These are phyloP conservation scores for Telmatochromis brachygnathus DNA, from an alignment of 2,113 vertebrate species.

Conservation along the genomic window DNA sequence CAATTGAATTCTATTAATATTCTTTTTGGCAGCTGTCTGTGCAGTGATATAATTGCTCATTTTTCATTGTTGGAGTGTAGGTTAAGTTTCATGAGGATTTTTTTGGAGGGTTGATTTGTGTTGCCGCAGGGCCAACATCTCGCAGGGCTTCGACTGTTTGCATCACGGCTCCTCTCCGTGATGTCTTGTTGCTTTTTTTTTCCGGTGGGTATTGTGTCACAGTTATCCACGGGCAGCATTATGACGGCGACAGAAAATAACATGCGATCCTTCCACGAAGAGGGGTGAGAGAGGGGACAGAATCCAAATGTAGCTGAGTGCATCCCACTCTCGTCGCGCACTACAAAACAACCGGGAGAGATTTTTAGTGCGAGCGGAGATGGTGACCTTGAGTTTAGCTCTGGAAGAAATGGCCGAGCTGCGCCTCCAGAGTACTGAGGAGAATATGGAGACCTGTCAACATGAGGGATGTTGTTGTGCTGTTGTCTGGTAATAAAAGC, in stretches of 20 bases:
- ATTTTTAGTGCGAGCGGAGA: not conserved
- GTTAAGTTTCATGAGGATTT: not conserved
- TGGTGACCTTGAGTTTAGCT: conserved; percentile 46
- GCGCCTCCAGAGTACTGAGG: conserved; percentile 23
- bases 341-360: not conserved
- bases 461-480: conserved; percentile 45
- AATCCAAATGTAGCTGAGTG: not conserved
- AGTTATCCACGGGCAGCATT: conserved; percentile 15
- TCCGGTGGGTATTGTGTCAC: conserved; percentile 1
- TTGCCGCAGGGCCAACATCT: not conserved
- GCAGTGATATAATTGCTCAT: not conserved
- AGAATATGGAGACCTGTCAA: conserved; percentile 58
- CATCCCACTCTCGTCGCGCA: not conserved
- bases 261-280: not conserved
- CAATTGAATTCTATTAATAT: conserved; percentile 40
- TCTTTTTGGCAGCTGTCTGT: conserved; percentile 21
- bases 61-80: not conserved
- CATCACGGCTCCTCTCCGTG: not conserved
- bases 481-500: conserved; percentile 54
- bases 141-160: not conserved
- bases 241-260: conserved; percentile 12
- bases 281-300: not conserved
- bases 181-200: not conserved
- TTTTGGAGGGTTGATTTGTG: not conserved
- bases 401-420: conserved; percentile 2